Conservation (phyloP, 2,113 vertebrate species). For the Anser cygnoides region DNA sequence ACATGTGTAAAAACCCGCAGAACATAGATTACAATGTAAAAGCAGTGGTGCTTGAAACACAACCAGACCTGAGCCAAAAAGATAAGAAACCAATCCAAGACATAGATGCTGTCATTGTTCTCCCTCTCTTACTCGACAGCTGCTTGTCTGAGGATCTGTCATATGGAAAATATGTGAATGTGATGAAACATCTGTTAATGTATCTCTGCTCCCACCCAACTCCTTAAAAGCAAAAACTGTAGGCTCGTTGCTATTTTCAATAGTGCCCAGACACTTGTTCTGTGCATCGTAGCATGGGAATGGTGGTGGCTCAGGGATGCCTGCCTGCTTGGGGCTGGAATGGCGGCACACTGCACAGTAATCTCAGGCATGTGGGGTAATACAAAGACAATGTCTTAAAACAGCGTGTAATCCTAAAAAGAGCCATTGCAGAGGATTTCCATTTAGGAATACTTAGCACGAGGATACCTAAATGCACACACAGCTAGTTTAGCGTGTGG, state of each 20-base stretch:
- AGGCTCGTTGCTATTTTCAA: conserved; percentile 58
- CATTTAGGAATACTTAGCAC: not conserved
- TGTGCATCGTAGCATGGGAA: not conserved
- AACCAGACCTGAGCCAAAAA: not conserved
- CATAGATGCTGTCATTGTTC: not conserved
- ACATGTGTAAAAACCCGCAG: not conserved
- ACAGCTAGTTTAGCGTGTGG: not conserved
- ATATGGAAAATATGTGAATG: conserved; percentile 54
- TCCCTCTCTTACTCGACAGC: conserved; percentile 57
- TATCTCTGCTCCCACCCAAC: conserved; percentile 1
- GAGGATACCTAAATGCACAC: conserved; percentile 1
- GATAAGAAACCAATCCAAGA: conserved; percentile 30
- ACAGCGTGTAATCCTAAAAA: conserved; percentile 16
- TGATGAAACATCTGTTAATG: conserved; percentile 39
- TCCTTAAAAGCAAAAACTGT: conserved; percentile 44
- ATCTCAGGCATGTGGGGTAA: conserved; percentile 21
- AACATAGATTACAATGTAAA: not conserved
- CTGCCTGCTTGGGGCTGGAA: not conserved
- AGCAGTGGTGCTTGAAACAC: conserved; percentile 28
- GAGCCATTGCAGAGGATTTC: conserved; percentile 51
- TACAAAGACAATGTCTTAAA: conserved; percentile 8
- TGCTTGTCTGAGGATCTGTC: conserved; percentile 47
- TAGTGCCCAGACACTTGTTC: conserved; percentile 47
- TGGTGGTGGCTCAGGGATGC: not conserved
- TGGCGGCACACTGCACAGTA: not conserved